These are phyloP conservation scores for Acronicta leporina DNA, from an alignment of 2,888 invertebrate species.

Conservation along the genomic window DNA sequence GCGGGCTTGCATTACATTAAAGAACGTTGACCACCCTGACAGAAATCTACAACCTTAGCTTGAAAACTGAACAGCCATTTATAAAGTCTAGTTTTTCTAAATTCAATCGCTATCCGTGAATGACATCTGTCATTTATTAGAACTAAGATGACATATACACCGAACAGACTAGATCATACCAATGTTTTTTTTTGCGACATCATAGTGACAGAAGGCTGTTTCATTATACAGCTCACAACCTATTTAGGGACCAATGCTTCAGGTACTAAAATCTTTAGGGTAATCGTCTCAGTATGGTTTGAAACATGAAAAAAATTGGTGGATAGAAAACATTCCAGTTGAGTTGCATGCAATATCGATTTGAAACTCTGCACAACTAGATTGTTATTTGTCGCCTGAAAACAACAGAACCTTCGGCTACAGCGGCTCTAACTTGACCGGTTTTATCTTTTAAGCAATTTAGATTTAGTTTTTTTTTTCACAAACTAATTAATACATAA, in stretches of 20 bases:
- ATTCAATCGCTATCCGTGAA: slow-evolving; percentile 63
- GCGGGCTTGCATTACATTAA: slow-evolving; percentile 79
- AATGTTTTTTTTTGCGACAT: slow-evolving; percentile 43
- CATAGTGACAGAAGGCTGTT: slow-evolving; percentile 25
- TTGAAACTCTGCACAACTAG: too few relatives aligned
- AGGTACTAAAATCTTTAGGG: neutral
- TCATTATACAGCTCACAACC: slow-evolving; percentile 27
- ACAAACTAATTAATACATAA: slow-evolving; percentile 23
- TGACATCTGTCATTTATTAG: slow-evolving; percentile 71
- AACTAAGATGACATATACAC: slow-evolving; percentile 67
- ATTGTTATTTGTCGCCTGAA: too few relatives aligned
- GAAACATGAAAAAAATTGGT: too few relatives aligned
- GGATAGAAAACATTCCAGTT: too few relatives aligned
- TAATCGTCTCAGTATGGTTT: too few relatives aligned
- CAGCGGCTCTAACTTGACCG: too few relatives aligned
- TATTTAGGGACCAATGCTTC: slow-evolving; percentile 1
- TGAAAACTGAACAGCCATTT: slow-evolving; percentile 71
- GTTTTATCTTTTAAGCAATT: slow-evolving; percentile 1
- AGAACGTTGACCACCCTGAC: slow-evolving; percentile 76
- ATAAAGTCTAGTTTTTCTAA: slow-evolving; percentile 68
- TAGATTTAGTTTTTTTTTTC: slow-evolving; percentile 16
- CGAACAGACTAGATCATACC: slow-evolving; percentile 53
- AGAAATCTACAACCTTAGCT: slow-evolving; percentile 64
- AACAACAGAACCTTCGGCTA: too few relatives aligned
- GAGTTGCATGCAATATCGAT: too few relatives aligned